Evolutionary conservation across 2,797 vertebrate species (phyloP).

Genomic region (Ambastaia sidthimunki): DNA sequence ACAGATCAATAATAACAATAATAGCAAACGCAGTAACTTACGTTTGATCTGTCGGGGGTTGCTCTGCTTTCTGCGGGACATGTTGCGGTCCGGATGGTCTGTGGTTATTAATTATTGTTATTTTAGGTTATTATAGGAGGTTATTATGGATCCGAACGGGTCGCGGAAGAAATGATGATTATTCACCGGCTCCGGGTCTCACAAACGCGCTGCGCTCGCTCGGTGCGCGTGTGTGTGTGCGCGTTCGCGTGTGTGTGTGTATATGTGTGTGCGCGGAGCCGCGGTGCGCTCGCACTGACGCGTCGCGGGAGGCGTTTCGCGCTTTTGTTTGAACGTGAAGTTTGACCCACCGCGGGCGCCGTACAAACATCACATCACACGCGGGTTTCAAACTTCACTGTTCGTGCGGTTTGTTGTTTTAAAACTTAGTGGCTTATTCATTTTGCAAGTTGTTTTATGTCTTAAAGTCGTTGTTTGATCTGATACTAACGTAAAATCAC

Average conservation of each 20-base stretch:
- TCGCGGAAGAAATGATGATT: constrained; percentile 72
- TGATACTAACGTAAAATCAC: too few relatives aligned
- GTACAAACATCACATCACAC: constrained; percentile 73
- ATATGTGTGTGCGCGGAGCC: too few relatives aligned
- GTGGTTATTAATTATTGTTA: not conserved
- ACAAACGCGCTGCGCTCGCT: constrained; percentile 45
- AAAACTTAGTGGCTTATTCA: too few relatives aligned
- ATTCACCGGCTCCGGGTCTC: constrained; percentile 72
- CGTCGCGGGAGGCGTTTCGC: constrained; percentile 78
- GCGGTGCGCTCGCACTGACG: constrained; percentile 85
- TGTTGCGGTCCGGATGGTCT: constrained; percentile 75
- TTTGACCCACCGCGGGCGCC: constrained; percentile 81
- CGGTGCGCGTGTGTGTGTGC: constrained; percentile 18
- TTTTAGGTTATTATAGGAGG: constrained; percentile 16
- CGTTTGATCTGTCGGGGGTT: constrained; percentile 99
- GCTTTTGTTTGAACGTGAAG: constrained; percentile 86
- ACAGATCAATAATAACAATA: not conserved
- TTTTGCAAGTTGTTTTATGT: too few relatives aligned
- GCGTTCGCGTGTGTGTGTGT: not conserved
- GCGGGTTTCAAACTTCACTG: constrained; percentile 33
- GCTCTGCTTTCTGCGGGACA: constrained; percentile 98
- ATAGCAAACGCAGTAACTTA: constrained; percentile 62
- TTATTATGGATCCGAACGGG: constrained; percentile 77
- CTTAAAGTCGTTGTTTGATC: too few relatives aligned
- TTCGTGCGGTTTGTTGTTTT: too few relatives aligned